Conservation (phyloP, 1,140 invertebrate genomes). For the Anadara kagoshimensis region DNA sequence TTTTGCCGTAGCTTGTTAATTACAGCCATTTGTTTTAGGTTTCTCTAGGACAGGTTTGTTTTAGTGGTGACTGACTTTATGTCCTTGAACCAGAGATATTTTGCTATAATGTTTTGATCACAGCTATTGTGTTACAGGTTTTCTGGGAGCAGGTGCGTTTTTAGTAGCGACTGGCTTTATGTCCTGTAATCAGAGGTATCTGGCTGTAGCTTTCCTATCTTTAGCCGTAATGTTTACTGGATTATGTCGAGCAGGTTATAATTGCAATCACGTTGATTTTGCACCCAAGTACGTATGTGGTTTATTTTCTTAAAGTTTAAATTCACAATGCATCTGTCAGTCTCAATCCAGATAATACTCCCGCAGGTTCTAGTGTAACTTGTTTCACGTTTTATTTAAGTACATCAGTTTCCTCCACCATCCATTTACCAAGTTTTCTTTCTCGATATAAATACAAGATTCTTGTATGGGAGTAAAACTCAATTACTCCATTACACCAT, state of each 20-base stretch:
- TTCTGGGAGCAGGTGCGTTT: constrained; percentile 50
- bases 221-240: constrained; percentile 60
- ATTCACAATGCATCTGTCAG: no score
- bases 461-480: no score
- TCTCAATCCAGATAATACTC: no score
- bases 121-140: constrained; percentile 43
- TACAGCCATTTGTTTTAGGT: background rate
- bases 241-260: constrained; percentile 78
- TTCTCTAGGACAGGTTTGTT: background rate
- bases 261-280: constrained; percentile 90
- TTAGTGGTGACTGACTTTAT: background rate
- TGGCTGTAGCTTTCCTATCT: constrained; percentile 57
- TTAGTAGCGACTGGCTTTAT: constrained; percentile 52
- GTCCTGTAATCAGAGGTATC: constrained; percentile 46
- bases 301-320: no score
- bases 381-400: no score
- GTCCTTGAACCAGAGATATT: background rate
- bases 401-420: no score
- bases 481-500: no score
- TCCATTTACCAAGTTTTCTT: no score
- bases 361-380: no score
- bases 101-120: no score
- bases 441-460: no score
- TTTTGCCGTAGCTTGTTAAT: no score
- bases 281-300: constrained; percentile 83